Conservation (phyloP, 2,888 invertebrate species). For the Dicyrtomina minuta region DNA sequence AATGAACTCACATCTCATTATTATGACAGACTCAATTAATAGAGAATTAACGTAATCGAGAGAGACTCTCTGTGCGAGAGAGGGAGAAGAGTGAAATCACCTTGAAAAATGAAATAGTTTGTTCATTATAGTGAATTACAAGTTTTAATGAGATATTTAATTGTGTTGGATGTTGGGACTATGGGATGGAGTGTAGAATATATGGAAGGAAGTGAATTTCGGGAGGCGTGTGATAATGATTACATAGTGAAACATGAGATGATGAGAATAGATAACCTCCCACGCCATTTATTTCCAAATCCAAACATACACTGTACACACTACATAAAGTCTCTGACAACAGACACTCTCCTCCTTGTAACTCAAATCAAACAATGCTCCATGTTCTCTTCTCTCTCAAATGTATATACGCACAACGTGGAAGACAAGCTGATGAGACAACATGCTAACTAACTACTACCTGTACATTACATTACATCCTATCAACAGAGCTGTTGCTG, state of each 20-base stretch:
- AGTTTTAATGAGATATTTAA: constrained; percentile 35
- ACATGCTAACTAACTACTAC: too few relatives aligned
- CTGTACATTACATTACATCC: too few relatives aligned
- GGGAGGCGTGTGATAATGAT: constrained; percentile 20
- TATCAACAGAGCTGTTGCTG: too few relatives aligned
- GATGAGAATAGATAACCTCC: constrained; percentile 31
- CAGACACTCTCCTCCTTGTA: background rate
- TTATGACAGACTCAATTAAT: constrained; percentile 1
- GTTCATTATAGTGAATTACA: constrained; percentile 33
- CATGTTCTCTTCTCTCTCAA: background rate
- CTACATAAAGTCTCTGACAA: background rate
- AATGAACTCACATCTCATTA: background rate
- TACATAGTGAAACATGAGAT: constrained; percentile 32
- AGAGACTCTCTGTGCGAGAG: background rate
- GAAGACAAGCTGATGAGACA: too few relatives aligned
- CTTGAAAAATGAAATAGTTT: constrained; percentile 25
- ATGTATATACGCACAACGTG: too few relatives aligned
- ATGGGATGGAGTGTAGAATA: too few relatives aligned
- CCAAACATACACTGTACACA: background rate
- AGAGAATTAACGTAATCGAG: background rate
- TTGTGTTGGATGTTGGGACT: constrained; percentile 19
- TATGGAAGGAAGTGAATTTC: constrained; percentile 26
- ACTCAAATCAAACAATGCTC: too few relatives aligned
- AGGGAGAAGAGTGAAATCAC: background rate
- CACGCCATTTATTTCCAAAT: constrained; percentile 23